phyloP scores from a whole-genome alignment of 2,797 vertebrate species.

The Echiichthys vipera region DNA sequence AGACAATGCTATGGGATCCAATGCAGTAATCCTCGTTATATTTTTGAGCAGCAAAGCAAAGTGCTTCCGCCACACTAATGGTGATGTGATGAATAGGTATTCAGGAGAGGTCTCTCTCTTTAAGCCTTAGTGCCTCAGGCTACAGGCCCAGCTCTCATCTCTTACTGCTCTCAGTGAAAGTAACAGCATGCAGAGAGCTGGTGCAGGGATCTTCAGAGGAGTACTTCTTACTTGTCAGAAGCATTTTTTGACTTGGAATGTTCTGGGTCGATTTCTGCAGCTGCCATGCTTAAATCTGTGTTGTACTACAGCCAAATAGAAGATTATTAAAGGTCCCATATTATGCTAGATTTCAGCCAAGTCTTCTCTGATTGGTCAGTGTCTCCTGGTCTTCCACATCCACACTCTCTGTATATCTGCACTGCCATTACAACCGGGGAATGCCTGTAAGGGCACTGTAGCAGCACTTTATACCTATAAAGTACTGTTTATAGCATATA shows the following conservation, averaged over 20 bases:
- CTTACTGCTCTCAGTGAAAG: slow-evolving; percentile 64
- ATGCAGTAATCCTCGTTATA: slow-evolving; percentile 58
- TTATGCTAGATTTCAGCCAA: no score
- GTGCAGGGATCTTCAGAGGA: slow-evolving; percentile 52
- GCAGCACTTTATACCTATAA: no score
- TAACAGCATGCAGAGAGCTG: slow-evolving; percentile 56
- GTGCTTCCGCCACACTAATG: slow-evolving; percentile 74
- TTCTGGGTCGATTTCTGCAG: slow-evolving; percentile 65
- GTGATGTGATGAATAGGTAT: slow-evolving; percentile 79
- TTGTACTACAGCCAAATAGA: slow-evolving; percentile 52
- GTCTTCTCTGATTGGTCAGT: no score
- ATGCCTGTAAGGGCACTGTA: no score
- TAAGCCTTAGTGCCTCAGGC: slow-evolving; percentile 70
- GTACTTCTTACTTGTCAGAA: slow-evolving; percentile 66
- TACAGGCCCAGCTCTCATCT: slow-evolving; percentile 68
- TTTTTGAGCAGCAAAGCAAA: slow-evolving; percentile 60
- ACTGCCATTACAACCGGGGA: no score
- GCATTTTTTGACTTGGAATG: slow-evolving; percentile 67
- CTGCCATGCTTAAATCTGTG: slow-evolving; percentile 54
- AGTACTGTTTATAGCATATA: no score
- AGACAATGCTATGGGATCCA: slow-evolving; percentile 26
- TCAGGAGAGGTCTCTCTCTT: slow-evolving; percentile 76
- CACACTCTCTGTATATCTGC: no score
- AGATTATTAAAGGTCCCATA: no score
- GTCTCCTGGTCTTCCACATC: no score